Conservation (phyloP, 1,140 invertebrate species). For the Orchestia grillus region DNA sequence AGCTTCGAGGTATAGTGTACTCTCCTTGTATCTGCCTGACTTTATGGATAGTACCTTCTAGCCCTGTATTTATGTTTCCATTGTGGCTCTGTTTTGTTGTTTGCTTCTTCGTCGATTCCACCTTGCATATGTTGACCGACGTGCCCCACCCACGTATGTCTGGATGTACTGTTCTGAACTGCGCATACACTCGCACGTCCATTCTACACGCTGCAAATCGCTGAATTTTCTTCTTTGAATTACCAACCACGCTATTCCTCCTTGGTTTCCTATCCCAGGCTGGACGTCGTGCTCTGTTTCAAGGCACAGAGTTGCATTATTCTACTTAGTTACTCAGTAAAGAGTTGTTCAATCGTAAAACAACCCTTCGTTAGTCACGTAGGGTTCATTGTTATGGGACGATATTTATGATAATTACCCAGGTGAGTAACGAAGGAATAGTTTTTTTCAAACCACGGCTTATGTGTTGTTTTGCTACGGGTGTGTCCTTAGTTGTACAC, state of each 20-base stretch:
- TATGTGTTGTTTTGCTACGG: not conserved
- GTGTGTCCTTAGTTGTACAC: not conserved
- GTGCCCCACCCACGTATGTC: not conserved
- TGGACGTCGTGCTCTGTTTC: not conserved
- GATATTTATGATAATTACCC: too few species aligned
- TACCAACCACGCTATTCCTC: too few species aligned
- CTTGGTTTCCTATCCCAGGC: too few species aligned
- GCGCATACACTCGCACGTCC: not conserved
- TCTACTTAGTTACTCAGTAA: not conserved
- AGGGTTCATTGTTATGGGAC: too few species aligned
- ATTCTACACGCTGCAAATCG: too few species aligned
- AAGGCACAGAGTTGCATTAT: not conserved
- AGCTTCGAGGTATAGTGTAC: slow-evolving; percentile 39
- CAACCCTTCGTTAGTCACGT: too few species aligned
- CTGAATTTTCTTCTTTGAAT: too few species aligned
- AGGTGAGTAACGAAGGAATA: too few species aligned
- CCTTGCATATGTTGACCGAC: not conserved
- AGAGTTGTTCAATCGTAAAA: too few species aligned
- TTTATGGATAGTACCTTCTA: not conserved
- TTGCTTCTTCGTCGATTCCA: not conserved
- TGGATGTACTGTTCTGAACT: not conserved
- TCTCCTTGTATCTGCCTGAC: slow-evolving; percentile 5
- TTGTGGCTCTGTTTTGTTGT: not conserved
- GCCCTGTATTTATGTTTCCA: not conserved
- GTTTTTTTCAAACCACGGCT: not conserved